Evolutionary conservation across 2,113 vertebrate genomes (phyloP).

Genomic region (Erythrolamprus reginae): DNA sequence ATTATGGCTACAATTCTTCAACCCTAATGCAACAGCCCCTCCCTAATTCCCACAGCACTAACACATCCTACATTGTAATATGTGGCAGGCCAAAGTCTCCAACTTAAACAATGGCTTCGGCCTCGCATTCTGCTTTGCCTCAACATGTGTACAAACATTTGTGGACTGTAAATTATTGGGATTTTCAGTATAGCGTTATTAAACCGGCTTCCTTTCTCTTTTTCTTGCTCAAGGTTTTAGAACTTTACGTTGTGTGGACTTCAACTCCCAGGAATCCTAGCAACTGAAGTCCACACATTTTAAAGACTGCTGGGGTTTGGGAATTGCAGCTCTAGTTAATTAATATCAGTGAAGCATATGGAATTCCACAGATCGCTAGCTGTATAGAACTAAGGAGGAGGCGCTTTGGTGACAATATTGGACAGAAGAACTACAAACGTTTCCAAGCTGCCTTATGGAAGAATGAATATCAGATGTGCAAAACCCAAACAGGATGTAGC

Average conservation of each 20-base stretch:
- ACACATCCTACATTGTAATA: too few relatives aligned
- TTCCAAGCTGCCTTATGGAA: constrained; percentile 38
- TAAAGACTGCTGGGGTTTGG: not conserved
- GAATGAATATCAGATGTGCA: constrained; percentile 52
- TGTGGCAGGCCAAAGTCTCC: too few relatives aligned
- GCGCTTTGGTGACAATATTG: not conserved
- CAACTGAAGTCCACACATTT: not conserved
- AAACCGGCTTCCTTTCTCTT: constrained; percentile 21
- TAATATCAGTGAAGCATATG: constrained; percentile 42
- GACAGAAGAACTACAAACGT: constrained; percentile 1
- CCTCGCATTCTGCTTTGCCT: not conserved
- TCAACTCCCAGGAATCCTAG: not conserved
- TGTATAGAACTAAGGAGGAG: not conserved
- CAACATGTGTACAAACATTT: not conserved
- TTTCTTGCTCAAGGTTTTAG: constrained; percentile 14
- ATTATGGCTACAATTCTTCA: too few relatives aligned
- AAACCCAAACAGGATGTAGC: constrained; percentile 47
- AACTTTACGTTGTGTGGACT: not conserved
- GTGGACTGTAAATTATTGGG: not conserved
- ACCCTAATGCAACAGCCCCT: too few relatives aligned
- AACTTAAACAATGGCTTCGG: too few relatives aligned
- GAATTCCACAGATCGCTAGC: constrained; percentile 18
- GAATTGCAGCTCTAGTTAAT: not conserved
- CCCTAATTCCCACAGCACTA: too few relatives aligned
- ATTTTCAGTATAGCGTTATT: not conserved